Base-by-base conservation (phyloP, 2,888 invertebrate species). In the Campoletis raptor region DNA sequence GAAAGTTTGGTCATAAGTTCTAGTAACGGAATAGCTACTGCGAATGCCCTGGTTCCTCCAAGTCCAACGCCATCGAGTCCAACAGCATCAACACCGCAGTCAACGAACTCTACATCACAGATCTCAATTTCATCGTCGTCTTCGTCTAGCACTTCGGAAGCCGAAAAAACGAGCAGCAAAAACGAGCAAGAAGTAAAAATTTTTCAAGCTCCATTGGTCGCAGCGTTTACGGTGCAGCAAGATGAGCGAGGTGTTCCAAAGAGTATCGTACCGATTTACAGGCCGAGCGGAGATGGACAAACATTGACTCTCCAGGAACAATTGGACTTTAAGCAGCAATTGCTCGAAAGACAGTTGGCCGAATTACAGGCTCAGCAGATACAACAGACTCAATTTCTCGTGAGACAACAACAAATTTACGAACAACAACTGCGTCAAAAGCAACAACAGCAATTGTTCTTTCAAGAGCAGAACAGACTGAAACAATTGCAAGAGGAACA, bases 161-260 rank as follows among this genome's bases (percentile, higher is more conserved):
- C 96, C 81, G 96, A 96, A 93, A 96, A 93, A 7, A 94, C 61
- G 61, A 30, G 96, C 89, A 89, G 89, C 18, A 90, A 91, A 21
- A 90, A 92, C 5, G 91, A 90, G 91, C 95, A 96, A 85, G 96
- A 96, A 85, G 97, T 98, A 0, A 97, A 97, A 93, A 97, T 98
- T 74, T 97, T 97, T 91, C 96, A 97, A 89, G 98, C 98, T 3
- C 98, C 98, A 0, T 93, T 98, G 84, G 97, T 98, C 0, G 97
- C 97, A 2, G 98, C 98, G 0, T 98, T 98, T 91, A 98, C 98
- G 0, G 97, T 98, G 0, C 97, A 98, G 88, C 97, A 98, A 94
- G 98, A 98, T 92, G 97, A 96, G 88, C 95, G 95, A 42, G 98
- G 98, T 0, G 92, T 96, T n/a, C 97, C 98, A 0, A 97, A 97